Base-by-base conservation (phyloP, 2,113 vertebrate species). In the Pterocles burchelli region DNA sequence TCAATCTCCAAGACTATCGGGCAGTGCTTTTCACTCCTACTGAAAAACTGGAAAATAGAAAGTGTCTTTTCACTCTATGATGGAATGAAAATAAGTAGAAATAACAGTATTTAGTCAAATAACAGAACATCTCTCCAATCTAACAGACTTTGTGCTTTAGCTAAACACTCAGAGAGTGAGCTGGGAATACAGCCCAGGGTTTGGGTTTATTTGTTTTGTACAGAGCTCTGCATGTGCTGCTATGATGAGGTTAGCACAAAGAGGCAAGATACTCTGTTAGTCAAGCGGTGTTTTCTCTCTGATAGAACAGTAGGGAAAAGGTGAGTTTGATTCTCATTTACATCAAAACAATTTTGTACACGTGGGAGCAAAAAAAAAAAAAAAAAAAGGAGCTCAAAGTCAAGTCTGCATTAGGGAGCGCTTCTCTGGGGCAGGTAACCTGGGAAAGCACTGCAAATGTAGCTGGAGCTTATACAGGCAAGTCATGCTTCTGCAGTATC, bases 61-160 rank as follows among this genome's bases (percentile, higher is more conserved):
- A 83, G 24, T 68, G 67, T 70, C 38, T 88, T 95, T 94, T 83
- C 90, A 58, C 38, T 85, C 38, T 52, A 11, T 19, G 68, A 77
- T 84, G 85, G 72, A 93, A 96, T 74, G 19, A 77, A 88, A 95
- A 71, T 90, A 94, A 88, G 59, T 54, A 91, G 59, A 94, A 97
- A 81, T 90, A 71, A 57, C 55, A 90, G 89, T 83, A 87, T 89
- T 95, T 91, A 85, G 38, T 74, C 67, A 94, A 94, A 90, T 67
- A 95, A 77, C 76, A 70, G 67, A 94, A 45, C 78, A 81, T 41
- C 38, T 92, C 48, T 94, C 63, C 61, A 54, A 36, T 36, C 24
- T 84, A 84, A 57, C 38, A 88, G 58, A 90, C 88, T 51, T 83
- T 90, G 34, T 70, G 24, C 75, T 90, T 94, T 67, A 85, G 85